Evolutionary conservation across 2,888 invertebrate genomes (phyloP), one percentile per base, ranked within the genome.

Genomic region (Epistrophe grossulariae): DNA sequence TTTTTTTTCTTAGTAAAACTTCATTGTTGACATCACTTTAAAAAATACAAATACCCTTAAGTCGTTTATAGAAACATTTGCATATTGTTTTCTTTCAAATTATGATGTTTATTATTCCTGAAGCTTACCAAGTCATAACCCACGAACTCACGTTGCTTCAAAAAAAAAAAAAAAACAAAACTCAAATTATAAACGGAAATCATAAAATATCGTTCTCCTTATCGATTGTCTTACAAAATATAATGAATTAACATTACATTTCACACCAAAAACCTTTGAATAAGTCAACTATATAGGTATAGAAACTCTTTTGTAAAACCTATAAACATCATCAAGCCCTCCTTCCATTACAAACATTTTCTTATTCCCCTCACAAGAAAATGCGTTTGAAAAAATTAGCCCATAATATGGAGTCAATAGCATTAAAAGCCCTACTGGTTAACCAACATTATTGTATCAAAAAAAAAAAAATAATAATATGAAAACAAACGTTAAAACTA

Each of bases 181-280:
- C 0, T 57, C 52, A 82, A 87, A 87, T 87, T 71, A 79, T 55
- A 71, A 87, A 87, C 87, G 87, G 87, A 87, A 87, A 82, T 72
- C 82, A 87, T 87, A 87, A 87, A 87, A 82, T 66, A 70, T 52
- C 78, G 73, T 74, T 81, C 68, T 79, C 71, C 60, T 72, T 76
- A 82, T 82, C 64, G 64, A 70, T 78, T 78, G 64, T 82, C 74
- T 62, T 24, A 74, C 78, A 68, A 79, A 79, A 78, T 19, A 43
- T 76, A 79, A 74, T 76, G 82, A 76, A 87, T 79, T 79, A 82
- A 74, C 82, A 82, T 66, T 81, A 87, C 79, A 79, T 82, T 78
- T 87, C 87, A 87, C 87, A 87, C 87, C 87, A 82, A 82, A 35
- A 66, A 55, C 52, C 40, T 28, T 38, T 19, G 10, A 60, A 76